phyloP scores from a whole-genome alignment of 2,888 invertebrate genomes.

The Drosophila imparisetae region DNA sequence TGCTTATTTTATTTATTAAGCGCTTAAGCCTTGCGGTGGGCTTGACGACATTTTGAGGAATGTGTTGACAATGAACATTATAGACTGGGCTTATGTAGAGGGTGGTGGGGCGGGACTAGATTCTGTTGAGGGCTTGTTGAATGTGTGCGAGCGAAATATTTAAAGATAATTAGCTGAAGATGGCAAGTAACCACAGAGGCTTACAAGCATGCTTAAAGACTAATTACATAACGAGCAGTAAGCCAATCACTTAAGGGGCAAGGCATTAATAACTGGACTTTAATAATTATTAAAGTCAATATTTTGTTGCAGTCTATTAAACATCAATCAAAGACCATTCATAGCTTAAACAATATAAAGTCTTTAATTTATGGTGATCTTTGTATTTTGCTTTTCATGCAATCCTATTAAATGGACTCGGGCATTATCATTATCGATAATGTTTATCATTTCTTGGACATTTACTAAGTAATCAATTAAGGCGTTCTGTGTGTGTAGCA shows the following conservation, averaged over 20 bases:
- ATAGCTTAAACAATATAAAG: neutral
- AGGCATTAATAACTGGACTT: neutral
- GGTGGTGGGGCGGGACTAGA: neutral
- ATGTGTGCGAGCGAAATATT: slow-evolving; percentile 60
- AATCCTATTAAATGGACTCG: neutral
- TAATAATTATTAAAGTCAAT: neutral
- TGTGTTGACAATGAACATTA: slow-evolving; percentile 36
- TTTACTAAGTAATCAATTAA: slow-evolving; percentile 51
- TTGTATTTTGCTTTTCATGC: neutral
- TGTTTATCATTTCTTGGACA: slow-evolving; percentile 9
- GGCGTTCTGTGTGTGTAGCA: slow-evolving; percentile 48
- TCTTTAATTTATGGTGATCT: neutral
- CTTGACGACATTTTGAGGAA: slow-evolving; percentile 34
- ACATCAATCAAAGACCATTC: neutral
- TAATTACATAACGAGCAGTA: slow-evolving; percentile 6
- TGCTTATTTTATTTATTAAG: slow-evolving; percentile 74
- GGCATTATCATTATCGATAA: slow-evolving; percentile 12
- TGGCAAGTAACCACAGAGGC: slow-evolving; percentile 12
- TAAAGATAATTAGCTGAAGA: slow-evolving; percentile 62
- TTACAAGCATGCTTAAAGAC: slow-evolving; percentile 17
- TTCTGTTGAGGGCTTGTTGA: slow-evolving; percentile 15
- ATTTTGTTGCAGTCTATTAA: neutral
- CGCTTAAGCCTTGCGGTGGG: slow-evolving; percentile 61
- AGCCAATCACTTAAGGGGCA: neutral
- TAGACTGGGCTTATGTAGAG: neutral